Evolutionary conservation across 2,797 vertebrate genomes (phyloP), one percentile per base, ranked within the genome.

Genomic region (Rhyacichthys aspro): DNA sequence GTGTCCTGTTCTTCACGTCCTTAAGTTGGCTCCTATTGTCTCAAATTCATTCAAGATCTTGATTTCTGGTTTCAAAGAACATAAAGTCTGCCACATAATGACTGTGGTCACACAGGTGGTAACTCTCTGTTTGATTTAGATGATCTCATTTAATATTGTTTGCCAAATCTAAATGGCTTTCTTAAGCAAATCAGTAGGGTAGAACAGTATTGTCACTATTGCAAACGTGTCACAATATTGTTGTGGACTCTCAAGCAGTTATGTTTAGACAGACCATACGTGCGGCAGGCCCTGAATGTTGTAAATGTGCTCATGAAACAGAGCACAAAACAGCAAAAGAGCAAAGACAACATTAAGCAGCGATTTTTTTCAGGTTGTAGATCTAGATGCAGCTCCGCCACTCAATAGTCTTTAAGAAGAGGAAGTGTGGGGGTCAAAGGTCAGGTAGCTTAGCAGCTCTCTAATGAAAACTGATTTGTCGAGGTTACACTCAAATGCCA

Each of bases 401-500:
- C 63, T 68, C 48, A 52, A 69, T 76, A 45, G 37, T 59, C 57
- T 84, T 6, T 0, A 41, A 55, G 52, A 44, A 74, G 52, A 84
- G 75, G 70, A 82, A 88, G 84, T 72, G 67, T 64, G 49, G 1
- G 23, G 78, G 81, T 79, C 77, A 83, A 34, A 81, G 79, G 78
- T 89, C 74, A 78, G 55, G 61, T 72, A 67, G 67, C 62, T 82
- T 80, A 76, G 72, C 67, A 78, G 63, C 70, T 33, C 46, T 11
- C 71, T 87, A 74, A 83, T 85, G 71, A 87, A 85, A 84, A 84
- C 85, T 74, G 76, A 86, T 85, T 45, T 70, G 56, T 58, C 36
- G 19, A 64, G 74, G 78, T 78, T 81, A 58, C 55, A 49, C 62
- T 73, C 52, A 11, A 55, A 39, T 73, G 72, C 76, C 65, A 69